Conservation (phyloP, 2,113 vertebrate species). For the Petaurus breviceps region DNA sequence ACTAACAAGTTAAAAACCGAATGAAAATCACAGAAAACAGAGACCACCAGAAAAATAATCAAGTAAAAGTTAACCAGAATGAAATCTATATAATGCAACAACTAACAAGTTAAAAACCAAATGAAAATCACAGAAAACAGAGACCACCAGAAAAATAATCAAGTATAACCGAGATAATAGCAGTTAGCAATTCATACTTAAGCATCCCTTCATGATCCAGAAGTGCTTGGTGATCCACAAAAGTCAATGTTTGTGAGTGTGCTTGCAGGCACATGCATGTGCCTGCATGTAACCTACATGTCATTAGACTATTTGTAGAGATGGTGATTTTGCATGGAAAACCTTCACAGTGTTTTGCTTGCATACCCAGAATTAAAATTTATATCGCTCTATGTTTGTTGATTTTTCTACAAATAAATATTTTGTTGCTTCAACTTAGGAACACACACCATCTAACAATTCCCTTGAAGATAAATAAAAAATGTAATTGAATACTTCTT, state of each 20-base stretch:
- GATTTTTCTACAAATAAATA: background rate
- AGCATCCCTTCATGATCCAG: background rate
- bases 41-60: background rate
- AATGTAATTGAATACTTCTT: background rate
- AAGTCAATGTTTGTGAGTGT: background rate
- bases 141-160: background rate
- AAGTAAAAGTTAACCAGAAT: too few species aligned
- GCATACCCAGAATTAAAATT: background rate
- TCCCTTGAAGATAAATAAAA: background rate
- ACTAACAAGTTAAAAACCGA: background rate
- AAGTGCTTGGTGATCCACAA: background rate
- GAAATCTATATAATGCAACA: background rate
- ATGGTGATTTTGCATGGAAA: background rate
- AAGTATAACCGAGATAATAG: too few species aligned
- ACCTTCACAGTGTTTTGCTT: background rate
- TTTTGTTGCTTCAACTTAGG: background rate
- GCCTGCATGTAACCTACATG: background rate
- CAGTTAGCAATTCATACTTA: background rate
- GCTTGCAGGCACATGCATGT: too few species aligned
- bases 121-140: background rate
- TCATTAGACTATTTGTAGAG: background rate
- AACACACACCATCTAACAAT: background rate
- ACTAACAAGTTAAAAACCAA: background rate
- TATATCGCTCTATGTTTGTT: background rate
- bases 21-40: background rate